These are phyloP conservation scores for Drosophila quinaria DNA, from an alignment of 2,888 invertebrate genomes.

Conservation along the genomic window DNA sequence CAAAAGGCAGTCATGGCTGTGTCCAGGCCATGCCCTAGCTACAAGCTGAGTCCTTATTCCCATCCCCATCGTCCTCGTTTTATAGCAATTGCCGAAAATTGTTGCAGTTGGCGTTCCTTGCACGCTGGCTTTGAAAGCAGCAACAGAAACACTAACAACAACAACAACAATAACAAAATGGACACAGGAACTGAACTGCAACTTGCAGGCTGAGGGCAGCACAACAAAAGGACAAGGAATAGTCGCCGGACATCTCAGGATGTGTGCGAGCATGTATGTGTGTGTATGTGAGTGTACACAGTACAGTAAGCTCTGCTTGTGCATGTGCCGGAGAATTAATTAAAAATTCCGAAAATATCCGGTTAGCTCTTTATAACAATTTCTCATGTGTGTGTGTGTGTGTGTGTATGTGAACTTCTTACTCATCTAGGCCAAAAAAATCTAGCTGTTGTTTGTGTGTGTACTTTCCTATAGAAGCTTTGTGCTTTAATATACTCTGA, in stretches of 20 bases:
- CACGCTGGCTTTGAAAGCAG: constrained; percentile 59
- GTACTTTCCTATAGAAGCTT: constrained; percentile 6
- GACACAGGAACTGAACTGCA: constrained; percentile 58
- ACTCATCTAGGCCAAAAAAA: constrained; percentile 60
- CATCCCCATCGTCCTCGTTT: constrained; percentile 47
- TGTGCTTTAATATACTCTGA: constrained; percentile 62
- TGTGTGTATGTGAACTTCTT: constrained; percentile 37
- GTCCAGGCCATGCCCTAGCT: constrained; percentile 50
- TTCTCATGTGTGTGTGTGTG: constrained; percentile 60
- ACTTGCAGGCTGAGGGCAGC: constrained; percentile 26
- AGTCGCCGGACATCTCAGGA: constrained; percentile 66
- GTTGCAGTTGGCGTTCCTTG: constrained; percentile 63
- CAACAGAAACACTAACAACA: constrained; percentile 16
- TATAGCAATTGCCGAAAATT: constrained; percentile 80
- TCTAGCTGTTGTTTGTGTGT: constrained; percentile 28
- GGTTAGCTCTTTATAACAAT: constrained; percentile 80
- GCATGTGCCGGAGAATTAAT: constrained; percentile 73
- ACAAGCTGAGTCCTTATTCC: constrained; percentile 4
- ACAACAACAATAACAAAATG: constrained; percentile 41
- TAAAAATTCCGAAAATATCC: constrained; percentile 83
- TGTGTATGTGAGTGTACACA: constrained; percentile 13
- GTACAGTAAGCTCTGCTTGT: constrained; percentile 41
- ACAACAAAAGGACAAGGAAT: constrained; percentile 63
- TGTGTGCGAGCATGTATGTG: constrained; percentile 40
- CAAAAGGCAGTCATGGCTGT: constrained; percentile 58